Base-by-base conservation (phyloP, 2,797 vertebrate genomes). In the Anabacerthia variegaticeps region DNA sequence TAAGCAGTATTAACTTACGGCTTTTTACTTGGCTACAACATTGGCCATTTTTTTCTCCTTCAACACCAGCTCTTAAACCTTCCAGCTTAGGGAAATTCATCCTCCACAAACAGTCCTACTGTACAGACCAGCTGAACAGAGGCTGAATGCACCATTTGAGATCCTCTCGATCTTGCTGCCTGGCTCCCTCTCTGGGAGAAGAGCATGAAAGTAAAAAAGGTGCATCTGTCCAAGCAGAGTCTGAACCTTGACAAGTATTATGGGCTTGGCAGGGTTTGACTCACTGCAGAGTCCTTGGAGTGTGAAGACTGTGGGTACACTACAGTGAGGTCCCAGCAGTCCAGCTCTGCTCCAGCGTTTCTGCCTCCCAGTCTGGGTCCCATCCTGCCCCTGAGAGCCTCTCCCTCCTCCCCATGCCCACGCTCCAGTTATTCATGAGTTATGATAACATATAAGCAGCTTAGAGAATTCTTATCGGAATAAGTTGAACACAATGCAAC, bases 401-500 rank as follows among this genome's bases (percentile, higher is more conserved):
- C 56, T 66, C 26, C 83, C 72, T 36, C 26, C 46, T 85, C 51
- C 55, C 71, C 67, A 17, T 66, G 86, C 59, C 78, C 89, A 67
- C 8, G 6, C 78, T 94, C 81, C 28, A n/a, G 72, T 89, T 93
- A 65, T 89, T 67, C 75, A 12, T 41, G 93, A 95, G 88, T 96
- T 96, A 95, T 72, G 94, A 96, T 95, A 96, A 95, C 89, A 89
- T 66, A 52, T 93, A 96, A 97, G 97, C 94, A 69, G 97, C 93
- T 98, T 97, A 94, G 89, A 92, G 94, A 97, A 97, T 94, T 92
- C 96, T 97, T 96, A 97, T 95, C 89, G 1, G 86, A 97, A 76
- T 93, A 88, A 71, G 85, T 88, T 82, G 95, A 83, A 73, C 94
- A 94, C 95, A 94, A 83, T 82, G 94, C 90, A 85, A 95, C 93